These are phyloP conservation scores for Lordiphosa clarofinis DNA, from an alignment of 1,140 invertebrate genomes.

Conservation along the genomic window DNA sequence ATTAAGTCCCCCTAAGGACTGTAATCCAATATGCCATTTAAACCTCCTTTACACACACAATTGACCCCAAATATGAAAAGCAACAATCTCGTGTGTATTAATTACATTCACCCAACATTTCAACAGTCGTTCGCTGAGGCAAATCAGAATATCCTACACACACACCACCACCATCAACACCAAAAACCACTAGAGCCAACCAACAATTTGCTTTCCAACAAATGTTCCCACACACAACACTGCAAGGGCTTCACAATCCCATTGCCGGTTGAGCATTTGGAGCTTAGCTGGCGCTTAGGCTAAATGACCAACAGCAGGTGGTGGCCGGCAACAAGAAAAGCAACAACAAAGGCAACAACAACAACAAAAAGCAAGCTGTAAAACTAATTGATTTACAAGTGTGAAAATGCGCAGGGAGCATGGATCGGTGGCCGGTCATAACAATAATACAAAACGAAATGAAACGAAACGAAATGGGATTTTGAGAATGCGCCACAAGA, in stretches of 20 bases:
- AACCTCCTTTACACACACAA: conserved; percentile 24
- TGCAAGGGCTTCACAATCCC: conserved; percentile 59
- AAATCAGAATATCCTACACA: conserved; percentile 54
- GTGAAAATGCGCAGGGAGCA: conserved; percentile 53
- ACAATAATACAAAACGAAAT: conserved; percentile 24
- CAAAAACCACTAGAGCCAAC: conserved; percentile 14
- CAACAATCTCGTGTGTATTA: conserved; percentile 35
- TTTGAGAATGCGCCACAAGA: conserved; percentile 9
- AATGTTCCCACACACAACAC: conserved; percentile 52
- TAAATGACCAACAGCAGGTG: conserved; percentile 65
- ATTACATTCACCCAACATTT: conserved; percentile 56
- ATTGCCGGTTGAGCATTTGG: conserved; percentile 38
- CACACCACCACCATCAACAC: conserved; percentile 27
- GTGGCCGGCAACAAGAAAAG: conserved; percentile 21
- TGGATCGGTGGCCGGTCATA: conserved; percentile 18
- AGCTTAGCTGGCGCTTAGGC: conserved; percentile 64
- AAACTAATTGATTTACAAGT: conserved; percentile 77
- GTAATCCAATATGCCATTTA: too few relatives aligned
- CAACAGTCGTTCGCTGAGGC: conserved; percentile 55
- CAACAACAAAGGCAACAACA: conserved; percentile 13
- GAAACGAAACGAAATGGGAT: conserved; percentile 9
- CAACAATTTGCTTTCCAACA: conserved; percentile 40
- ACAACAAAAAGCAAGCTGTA: conserved; percentile 32
- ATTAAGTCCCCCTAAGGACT: too few relatives aligned
- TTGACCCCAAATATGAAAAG: conserved; percentile 29